Percentiles rank a stretch among this genome's conserved stretches.
Evolutionary conservation across 2,113 vertebrate species (phyloP).

Genomic region (Meriones unguiculatus): DNA sequence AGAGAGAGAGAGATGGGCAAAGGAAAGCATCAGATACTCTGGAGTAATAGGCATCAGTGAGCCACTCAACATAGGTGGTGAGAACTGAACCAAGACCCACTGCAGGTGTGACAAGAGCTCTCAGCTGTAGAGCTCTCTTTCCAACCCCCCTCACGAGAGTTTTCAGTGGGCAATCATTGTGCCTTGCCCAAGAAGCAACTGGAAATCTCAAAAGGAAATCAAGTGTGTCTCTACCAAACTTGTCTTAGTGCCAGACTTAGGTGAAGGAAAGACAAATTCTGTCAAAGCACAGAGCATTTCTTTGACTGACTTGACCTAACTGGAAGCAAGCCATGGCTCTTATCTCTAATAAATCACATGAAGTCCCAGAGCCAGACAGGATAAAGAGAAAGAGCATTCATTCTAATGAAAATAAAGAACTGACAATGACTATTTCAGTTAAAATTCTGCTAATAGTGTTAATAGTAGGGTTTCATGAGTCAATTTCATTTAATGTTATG

Average conservation of each 20-base stretch:
- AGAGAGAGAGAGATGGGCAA: too few species aligned
- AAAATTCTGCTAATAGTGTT: not conserved
- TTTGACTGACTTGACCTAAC: not conserved
- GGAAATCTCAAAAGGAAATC: not conserved
- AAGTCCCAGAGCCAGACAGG: conserved; percentile 1
- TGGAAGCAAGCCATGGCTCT: not conserved
- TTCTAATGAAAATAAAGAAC: conserved; percentile 5
- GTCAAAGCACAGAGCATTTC: not conserved
- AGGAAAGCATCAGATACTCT: not conserved
- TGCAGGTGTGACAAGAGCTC: not conserved
- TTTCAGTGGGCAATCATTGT: not conserved
- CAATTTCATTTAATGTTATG: conserved; percentile 31
- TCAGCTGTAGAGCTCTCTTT: not conserved
- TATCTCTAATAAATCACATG: conserved; percentile 11
- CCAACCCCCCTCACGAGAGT: conserved; percentile 23
- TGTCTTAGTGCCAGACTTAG: not conserved
- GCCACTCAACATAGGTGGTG: not conserved
- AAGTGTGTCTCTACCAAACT: not conserved
- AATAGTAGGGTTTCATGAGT: conserved; percentile 1
- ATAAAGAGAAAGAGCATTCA: not conserved
- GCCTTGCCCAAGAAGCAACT: not conserved
- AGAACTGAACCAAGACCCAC: not conserved
- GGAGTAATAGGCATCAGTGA: not conserved
- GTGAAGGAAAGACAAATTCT: not conserved
- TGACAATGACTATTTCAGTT: not conserved